Evolutionary conservation across 2,113 vertebrate species (phyloP), one percentile per base, ranked within the genome.

Genomic region (Alligator sinensis): DNA sequence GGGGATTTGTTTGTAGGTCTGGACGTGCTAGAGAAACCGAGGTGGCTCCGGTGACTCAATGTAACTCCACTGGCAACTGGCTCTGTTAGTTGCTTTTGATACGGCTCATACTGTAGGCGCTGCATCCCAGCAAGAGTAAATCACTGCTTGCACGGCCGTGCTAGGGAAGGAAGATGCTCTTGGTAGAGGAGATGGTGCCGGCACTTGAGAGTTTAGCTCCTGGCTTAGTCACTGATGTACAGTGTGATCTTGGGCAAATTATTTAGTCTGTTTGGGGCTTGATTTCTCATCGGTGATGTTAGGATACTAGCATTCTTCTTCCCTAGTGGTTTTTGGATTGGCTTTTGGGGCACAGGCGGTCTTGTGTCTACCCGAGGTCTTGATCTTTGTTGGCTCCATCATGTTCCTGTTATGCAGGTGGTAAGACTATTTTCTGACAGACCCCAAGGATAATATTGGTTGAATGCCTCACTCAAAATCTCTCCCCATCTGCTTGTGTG

Each of bases 81-180:
- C 7, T 88, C 28, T 88, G 18, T 14, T 63, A 70, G 25, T 5
- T 2, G 0, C 82, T 84, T 66, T 55, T 16, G 2, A 0, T 74
- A 54, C 18, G 2, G 0, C 22, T 70, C 24, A 3, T 38, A 1
- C 1, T 11, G n/a, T 8, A 24, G 57, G 78, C 55, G 54, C 19
- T 80, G 0, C 62, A 57, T 11, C 21, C 84, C 24, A 11, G 25
- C 57, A 27, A 28, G 77, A 74, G 27, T 0, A 60, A 24, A 9
- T 0, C 0, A 4, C 4, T 70, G 66, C 25, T 70, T 25, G 54
- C 64, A 19, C 22, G 57, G 16, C 57, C 6, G 28, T 60, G 19
- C 66, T 86, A 54, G 4, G 11, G 9, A 70, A 34, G 22, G 47
- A 76, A 27, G 24, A n/a, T 60, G 30, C 58, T 62, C 66, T 76